A percentile compares a stretch with the other conserved stretches of the same genome.
Conservation (phyloP, 1,140 invertebrate genomes). For the Acromyrmex heyeri region DNA sequence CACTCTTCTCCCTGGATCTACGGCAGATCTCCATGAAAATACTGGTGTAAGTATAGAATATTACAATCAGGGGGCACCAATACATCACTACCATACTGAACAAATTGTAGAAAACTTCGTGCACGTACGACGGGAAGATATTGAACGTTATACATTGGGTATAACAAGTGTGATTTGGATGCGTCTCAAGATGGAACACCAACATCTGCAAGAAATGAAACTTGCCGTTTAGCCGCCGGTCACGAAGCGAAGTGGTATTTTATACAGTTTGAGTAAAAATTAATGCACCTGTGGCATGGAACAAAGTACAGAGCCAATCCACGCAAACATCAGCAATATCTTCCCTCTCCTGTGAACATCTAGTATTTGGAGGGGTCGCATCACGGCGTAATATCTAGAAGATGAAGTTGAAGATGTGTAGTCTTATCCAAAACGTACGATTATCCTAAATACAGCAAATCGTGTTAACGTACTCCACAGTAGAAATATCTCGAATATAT, state of each 20-base stretch:
- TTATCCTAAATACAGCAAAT: neutral
- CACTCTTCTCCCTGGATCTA: slow-evolving; percentile 85
- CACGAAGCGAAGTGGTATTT: neutral
- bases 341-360: slow-evolving; percentile 90
- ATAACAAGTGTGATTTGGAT: slow-evolving; percentile 92
- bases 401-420: neutral
- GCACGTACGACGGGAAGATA: slow-evolving; percentile 89
- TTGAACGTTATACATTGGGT: slow-evolving; percentile 94
- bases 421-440: neutral
- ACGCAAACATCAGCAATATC: slow-evolving; percentile 91
- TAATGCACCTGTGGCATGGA: slow-evolving; percentile 93
- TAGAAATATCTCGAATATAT: no score
- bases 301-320: slow-evolving; percentile 92
- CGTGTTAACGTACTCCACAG: neutral
- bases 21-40: slow-evolving; percentile 93
- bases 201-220: slow-evolving; percentile 87
- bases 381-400: slow-evolving; percentile 94
- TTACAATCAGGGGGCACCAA: slow-evolving; percentile 93
- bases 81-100: slow-evolving; percentile 95
- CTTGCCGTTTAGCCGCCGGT: neutral
- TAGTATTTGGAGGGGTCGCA: slow-evolving; percentile 92
- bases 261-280: neutral
- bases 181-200: slow-evolving; percentile 93
- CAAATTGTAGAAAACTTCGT: slow-evolving; percentile 92
- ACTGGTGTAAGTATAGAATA: slow-evolving; percentile 94